Evolutionary conservation across 2,113 vertebrate species (phyloP), one percentile per base, ranked within the genome.

Genomic region (Aptenodytes patagonicus): DNA sequence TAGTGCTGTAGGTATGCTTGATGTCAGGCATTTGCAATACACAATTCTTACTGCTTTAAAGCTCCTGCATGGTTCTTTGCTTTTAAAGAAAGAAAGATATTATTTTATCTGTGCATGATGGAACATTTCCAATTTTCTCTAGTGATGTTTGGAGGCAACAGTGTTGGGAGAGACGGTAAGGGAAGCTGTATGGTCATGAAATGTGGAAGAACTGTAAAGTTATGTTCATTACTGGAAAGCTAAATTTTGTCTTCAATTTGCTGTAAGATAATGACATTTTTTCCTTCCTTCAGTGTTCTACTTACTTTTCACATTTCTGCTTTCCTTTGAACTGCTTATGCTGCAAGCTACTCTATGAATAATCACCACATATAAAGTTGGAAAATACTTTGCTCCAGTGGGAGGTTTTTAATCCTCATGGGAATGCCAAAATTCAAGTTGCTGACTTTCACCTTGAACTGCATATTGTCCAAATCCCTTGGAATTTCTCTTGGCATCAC

Each of bases 341-440:
- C 55, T 87, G 55, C n/a, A 54, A 90, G 51, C n/a, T 86, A 49
- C 29, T 78, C 26, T 64, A 8, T 40, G 46, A 90, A 86, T 70
- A 90, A 90, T 71, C 46, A 60, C 71, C 54, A 52, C 34, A 16
- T 62, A 52, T 7, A 19, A 77, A 72, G 71, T 44, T 73, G 40
- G 62, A 83, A 96, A 96, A 88, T 14, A 69, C 24, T 93, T 91
- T 77, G 21, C 75, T 92, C 10, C 38, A 83, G 38, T 42, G n/a
- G 51, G 52, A 88, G 46, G 58, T 29, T 95, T 96, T 92, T 92
- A 96, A 96, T 96, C 93, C 78, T 80, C 46, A 65, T 1, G 83
- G 68, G 85, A 97, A 97, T 96, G 95, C 54, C 90, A 96, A 96
- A 97, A 93, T 94, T 95, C 66, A 90, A 81, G 42, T 90, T 66